Evolutionary conservation across 2,888 invertebrate genomes (phyloP), one percentile per base, ranked within the genome.

Genomic region (Chrysopilus asiliformis): DNA sequence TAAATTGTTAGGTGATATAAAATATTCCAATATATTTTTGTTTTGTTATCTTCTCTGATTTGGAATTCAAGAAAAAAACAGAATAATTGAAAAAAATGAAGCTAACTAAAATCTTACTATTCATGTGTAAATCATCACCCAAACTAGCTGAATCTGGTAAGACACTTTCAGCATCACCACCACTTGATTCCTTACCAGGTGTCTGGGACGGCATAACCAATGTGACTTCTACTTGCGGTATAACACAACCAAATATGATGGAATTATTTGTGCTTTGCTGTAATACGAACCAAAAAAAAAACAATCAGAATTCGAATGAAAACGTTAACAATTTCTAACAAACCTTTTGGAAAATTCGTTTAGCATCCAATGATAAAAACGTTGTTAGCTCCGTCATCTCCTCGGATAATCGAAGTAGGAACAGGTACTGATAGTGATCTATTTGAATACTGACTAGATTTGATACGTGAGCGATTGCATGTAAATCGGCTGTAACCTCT

Each of bases 371-470:
- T 3, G 79, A 72, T 25, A 89, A 62, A 65, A 82, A 86, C 9
- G 82, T 81, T 4, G 79, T 69, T 64, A 86, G 67, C 60, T 87
- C 87, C 0, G 81, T 72, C 20, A 87, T 60, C 32, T 80, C 74
- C 61, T 94, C 93, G 16, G 83, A 68, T 49, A 90, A 69, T 35
- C 93, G 69, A 60, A 91, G 64, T 35, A 94, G 68, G 65, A 94
- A 93, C 48, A 93, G 68, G 64, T 81, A 81, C 66, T 94, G 93
- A 63, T 85, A 90, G 61, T 93, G 93, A 67, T 90, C 93, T 41
- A 95, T 70, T 64, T 94, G 93, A 4, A 90, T 68, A 45, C 86
- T 86, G 34, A 91, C 77, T 52, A 91, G 68, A 51, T 85, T 85
- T 34, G 80, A 75, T 34, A 90, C 78, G 51, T 87, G 77, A 1